Conservation (phyloP, 2,113 vertebrate species). For the Centropristis striata region DNA sequence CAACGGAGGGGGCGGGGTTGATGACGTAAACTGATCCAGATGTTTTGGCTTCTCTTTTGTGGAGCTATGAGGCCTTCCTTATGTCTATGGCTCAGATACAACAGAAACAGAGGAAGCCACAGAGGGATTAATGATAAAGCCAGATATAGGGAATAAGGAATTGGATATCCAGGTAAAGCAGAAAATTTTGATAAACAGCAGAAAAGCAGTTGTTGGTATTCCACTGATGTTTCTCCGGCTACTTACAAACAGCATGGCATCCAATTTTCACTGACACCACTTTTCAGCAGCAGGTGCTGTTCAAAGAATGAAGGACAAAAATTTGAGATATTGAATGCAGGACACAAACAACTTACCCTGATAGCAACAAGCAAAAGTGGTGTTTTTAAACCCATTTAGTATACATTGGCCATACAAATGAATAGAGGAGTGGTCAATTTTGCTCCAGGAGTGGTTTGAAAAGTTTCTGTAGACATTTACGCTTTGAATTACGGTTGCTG, state of each 20-base stretch:
- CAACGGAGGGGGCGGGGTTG: too few relatives aligned
- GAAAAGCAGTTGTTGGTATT: constrained; percentile 11
- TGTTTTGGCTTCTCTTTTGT: too few relatives aligned
- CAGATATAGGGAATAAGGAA: background rate
- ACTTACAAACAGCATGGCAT: constrained; percentile 25
- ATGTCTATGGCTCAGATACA: constrained; percentile 27
- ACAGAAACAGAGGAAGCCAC: background rate
- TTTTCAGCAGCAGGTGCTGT: constrained; percentile 24
- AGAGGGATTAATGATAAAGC: constrained; percentile 22
- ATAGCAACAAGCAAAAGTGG: background rate
- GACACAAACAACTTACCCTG: background rate
- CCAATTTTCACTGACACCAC: background rate
- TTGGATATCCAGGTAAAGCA: background rate
- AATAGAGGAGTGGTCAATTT: background rate
- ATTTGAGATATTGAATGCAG: background rate
- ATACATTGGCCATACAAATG: background rate
- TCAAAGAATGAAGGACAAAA: background rate
- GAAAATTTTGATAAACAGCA: background rate
- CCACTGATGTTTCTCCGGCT: background rate
- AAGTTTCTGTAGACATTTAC: background rate
- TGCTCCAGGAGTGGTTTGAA: background rate
- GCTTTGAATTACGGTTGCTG: background rate
- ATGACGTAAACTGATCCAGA: too few relatives aligned
- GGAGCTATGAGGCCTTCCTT: too few relatives aligned
- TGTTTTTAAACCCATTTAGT: background rate